Evolutionary conservation across 2,888 invertebrate species (phyloP).

Genomic region (Brachypterus glaber): DNA sequence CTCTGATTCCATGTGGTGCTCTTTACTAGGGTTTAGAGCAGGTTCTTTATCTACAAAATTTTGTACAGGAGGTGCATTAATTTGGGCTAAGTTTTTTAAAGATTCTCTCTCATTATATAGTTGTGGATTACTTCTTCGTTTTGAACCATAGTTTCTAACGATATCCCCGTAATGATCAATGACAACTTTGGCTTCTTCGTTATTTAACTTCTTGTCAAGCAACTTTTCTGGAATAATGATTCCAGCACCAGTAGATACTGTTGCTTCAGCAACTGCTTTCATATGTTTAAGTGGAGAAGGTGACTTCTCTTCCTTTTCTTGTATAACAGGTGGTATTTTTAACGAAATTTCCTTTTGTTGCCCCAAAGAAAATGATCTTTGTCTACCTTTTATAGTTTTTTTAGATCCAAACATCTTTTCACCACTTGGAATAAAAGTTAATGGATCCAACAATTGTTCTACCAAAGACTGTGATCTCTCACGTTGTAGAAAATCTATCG

Average conservation of each 20-base stretch:
- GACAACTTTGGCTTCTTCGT: constrained; percentile 59
- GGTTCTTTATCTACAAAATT: no score
- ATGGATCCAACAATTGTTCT: constrained; percentile 10
- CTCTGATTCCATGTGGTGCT: neutral
- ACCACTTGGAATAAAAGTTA: constrained; percentile 4
- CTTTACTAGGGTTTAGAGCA: neutral
- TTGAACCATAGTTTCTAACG: constrained; percentile 56
- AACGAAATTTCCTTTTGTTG: neutral
- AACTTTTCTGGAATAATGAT: constrained; percentile 33
- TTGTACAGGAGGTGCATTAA: constrained; percentile 26
- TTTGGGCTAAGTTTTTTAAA: constrained; percentile 33
- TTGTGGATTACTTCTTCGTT: constrained; percentile 23
- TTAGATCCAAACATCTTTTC: constrained; percentile 8
- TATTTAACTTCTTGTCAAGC: constrained; percentile 38
- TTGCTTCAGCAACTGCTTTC: constrained; percentile 30
- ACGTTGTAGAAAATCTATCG: constrained; percentile 6
- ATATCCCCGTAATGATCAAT: constrained; percentile 75
- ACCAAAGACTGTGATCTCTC: constrained; percentile 15
- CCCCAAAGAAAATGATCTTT: constrained; percentile 25
- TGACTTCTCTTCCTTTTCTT: constrained; percentile 9
- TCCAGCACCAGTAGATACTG: constrained; percentile 35
- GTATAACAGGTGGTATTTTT: no score
- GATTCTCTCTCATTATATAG: constrained; percentile 27
- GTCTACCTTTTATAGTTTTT: constrained; percentile 15
- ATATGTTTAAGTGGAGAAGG: constrained; percentile 21